A percentile compares a stretch with the other conserved stretches of the same genome.
These are phyloP conservation scores for Saxidomus purpurata DNA, from an alignment of 1,140 invertebrate species.

Conservation along the genomic window DNA sequence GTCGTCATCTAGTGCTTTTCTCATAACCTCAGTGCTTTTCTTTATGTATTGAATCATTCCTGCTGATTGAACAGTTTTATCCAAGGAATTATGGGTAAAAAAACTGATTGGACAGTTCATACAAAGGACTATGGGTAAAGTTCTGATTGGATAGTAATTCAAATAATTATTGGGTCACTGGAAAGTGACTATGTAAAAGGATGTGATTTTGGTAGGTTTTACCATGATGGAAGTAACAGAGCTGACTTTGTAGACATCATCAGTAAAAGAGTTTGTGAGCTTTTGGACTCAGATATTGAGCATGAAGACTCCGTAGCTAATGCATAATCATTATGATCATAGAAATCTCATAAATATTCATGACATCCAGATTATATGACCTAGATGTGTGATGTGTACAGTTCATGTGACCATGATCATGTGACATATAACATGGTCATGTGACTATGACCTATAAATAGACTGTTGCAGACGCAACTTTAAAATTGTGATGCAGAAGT, in stretches of 20 bases:
- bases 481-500: constrained; percentile 38
- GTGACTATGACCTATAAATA: constrained; percentile 34
- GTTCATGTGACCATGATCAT: constrained; percentile 20
- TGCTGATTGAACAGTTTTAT: constrained; percentile 3
- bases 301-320: background rate
- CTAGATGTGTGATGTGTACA: background rate
- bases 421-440: constrained; percentile 17
- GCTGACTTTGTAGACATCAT: too few species aligned
- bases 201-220: too few species aligned
- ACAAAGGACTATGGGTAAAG: background rate
- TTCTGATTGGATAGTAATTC: too few species aligned
- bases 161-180: background rate
- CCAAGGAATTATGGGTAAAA: background rate
- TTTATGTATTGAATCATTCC: background rate
- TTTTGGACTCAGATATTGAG: too few species aligned
- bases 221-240: too few species aligned
- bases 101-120: background rate
- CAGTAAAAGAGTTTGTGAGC: too few species aligned
- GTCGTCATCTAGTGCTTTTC: constrained; percentile 3
- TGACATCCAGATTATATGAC: constrained; percentile 42
- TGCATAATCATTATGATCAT: constrained; percentile 55
- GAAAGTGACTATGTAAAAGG: too few species aligned
- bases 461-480: constrained; percentile 41
- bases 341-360: constrained; percentile 54
- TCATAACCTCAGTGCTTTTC: constrained; percentile 23